A percentile compares a stretch with the other conserved stretches of the same genome.
phyloP scores from a whole-genome alignment of 2,113 vertebrate species.

The Dissostichus mawsoni region DNA sequence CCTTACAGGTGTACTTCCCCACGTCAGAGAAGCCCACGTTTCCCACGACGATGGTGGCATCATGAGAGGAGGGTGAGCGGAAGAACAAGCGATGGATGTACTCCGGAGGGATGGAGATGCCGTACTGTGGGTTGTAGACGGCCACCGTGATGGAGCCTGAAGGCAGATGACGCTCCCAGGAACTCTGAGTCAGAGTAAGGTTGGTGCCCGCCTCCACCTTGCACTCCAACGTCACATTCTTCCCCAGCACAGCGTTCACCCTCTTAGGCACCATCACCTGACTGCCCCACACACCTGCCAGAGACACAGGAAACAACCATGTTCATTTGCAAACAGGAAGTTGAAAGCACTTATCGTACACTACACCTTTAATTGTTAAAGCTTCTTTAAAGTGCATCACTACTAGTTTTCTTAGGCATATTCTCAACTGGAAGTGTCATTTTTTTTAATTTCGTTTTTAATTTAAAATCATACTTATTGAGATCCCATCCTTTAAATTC shows the following conservation, averaged over 20 bases:
- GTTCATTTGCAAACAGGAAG: background rate
- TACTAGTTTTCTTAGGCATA: background rate
- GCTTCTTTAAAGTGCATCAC: background rate
- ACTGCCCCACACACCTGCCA: constrained; percentile 90
- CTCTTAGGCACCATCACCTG: constrained; percentile 91
- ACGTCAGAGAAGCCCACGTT: constrained; percentile 95
- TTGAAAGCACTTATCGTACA: background rate
- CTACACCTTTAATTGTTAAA: background rate
- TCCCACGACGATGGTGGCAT: constrained; percentile 92
- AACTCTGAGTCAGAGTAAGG: constrained; percentile 94
- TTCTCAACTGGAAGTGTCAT: background rate
- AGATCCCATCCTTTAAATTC: background rate
- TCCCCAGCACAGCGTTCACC: constrained; percentile 93
- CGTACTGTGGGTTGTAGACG: constrained; percentile 93
- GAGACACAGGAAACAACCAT: background rate
- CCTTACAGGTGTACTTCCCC: constrained; percentile 95
- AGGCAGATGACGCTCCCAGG: constrained; percentile 92
- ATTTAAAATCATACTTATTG: background rate
- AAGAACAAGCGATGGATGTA: constrained; percentile 90
- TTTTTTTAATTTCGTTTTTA: background rate
- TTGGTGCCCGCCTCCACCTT: constrained; percentile 89
- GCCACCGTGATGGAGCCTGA: constrained; percentile 91
- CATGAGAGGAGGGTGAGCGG: constrained; percentile 90
- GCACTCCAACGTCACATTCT: constrained; percentile 94
- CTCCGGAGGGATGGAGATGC: constrained; percentile 91